phyloP scores from a whole-genome alignment of 2,113 vertebrate genomes.

The Rhinopithecus roxellana region DNA sequence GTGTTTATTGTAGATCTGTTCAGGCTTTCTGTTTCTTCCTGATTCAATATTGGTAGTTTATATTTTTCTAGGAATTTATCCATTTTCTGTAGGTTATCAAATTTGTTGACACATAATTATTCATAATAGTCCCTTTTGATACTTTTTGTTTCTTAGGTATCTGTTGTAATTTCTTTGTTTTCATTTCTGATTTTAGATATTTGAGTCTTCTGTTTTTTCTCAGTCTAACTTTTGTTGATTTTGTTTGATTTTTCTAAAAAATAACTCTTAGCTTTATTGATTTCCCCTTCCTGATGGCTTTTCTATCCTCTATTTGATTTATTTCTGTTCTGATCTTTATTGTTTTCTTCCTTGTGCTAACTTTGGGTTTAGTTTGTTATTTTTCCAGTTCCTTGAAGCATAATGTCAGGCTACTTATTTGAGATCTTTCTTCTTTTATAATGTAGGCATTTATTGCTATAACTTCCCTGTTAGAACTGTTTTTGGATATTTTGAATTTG shows the following conservation, averaged over 20 bases:
- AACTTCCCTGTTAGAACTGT: background rate
- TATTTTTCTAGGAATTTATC: background rate
- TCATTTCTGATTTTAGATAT: background rate
- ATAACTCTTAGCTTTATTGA: background rate
- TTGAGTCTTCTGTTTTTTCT: background rate
- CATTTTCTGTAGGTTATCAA: background rate
- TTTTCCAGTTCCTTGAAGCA: background rate
- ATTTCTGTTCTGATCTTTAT: background rate
- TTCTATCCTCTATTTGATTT: background rate
- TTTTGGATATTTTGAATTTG: background rate
- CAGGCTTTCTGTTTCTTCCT: background rate
- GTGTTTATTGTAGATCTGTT: background rate
- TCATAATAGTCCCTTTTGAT: background rate
- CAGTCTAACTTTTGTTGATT: background rate
- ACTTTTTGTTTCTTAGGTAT: background rate
- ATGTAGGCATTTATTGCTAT: background rate
- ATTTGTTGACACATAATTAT: background rate
- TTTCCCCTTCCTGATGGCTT: background rate
- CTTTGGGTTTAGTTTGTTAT: background rate
- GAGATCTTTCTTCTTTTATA: background rate
- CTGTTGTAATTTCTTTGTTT: background rate
- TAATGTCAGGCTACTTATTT: background rate
- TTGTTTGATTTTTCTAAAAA: background rate
- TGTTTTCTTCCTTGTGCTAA: background rate
- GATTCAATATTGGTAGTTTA: background rate